phyloP scores from a whole-genome alignment of 64 coral and sea anemone species.

The Pocillopora verrucosa region DNA sequence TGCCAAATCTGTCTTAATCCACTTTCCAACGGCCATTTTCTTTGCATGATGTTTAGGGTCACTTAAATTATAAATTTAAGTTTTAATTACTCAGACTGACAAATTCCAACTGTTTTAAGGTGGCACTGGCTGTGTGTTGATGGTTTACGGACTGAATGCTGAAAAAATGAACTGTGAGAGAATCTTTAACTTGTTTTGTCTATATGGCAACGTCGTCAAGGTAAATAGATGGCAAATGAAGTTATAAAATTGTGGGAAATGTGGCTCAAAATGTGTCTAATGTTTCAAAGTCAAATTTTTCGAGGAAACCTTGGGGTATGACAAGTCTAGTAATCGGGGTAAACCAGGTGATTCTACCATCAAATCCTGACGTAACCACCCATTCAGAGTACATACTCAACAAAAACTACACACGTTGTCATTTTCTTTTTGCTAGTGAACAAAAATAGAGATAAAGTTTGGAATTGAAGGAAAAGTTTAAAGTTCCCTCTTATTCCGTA shows the following conservation, averaged over 20 bases:
- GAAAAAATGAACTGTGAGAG: constrained; percentile 99
- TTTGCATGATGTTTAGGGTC: too few species aligned
- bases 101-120: constrained; percentile 22
- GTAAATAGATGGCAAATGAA: constrained; percentile 38
- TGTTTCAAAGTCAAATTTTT: not conserved
- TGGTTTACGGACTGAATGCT: constrained; percentile 95
- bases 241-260: not conserved
- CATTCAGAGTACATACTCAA: too few species aligned
- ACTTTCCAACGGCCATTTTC: too few species aligned
- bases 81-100: not conserved
- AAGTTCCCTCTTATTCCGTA: too few species aligned
- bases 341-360: too few species aligned
- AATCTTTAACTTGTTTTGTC: constrained; percentile 99
- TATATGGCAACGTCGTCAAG: constrained; percentile 99
- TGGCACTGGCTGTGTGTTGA: constrained; percentile 92
- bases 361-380: too few species aligned
- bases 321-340: not conserved
- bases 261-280: not conserved
- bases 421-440: too few species aligned
- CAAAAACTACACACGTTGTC: too few species aligned
- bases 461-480: too few species aligned
- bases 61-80: too few species aligned
- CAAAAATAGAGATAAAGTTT: too few species aligned
- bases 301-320: not conserved
- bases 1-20: too few species aligned